Base-by-base conservation (phyloP, 2,888 invertebrate species). In the Nephrotoma appendiculata region DNA sequence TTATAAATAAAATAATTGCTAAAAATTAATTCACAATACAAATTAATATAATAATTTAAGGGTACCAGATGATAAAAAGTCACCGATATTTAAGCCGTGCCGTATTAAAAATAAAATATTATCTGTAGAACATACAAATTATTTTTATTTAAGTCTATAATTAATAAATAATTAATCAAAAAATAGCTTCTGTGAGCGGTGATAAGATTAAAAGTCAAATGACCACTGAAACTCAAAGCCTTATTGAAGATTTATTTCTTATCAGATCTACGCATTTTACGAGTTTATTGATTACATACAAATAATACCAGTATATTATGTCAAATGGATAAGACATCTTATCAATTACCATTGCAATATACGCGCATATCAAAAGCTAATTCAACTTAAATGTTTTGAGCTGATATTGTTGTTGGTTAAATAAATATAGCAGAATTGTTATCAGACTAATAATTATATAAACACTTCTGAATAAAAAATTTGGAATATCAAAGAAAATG, bases 401-500 rank as follows among this genome's bases (percentile, higher is more conserved):
- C 71, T 9, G 19, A 31, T 71, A 9, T 71, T 71, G 71, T 71
- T 71, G 71, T 19, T 71, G n/a, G 19, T 0, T 31, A 71, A 31
- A 31, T 71, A 71, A 19, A 71, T 71, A 71, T 71, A 71, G 31
- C 71, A 71, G 71, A 71, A 19, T 7, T 84, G 84, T 84, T 84
- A 84, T 84, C 84, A 42, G 15, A 6, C 15, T n/a, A n/a, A 41
- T 84, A 84, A 42, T 84, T 84, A n/a, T 84, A 42, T 84, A 84
- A 84, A 84, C 84, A 84, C 84, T 84, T 84, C 84, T 84, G 84
- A 84, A 84, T n/a, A 84, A 84, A 84, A n/a, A 84, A 84, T 15
- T 43, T 6, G 1, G n/a, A 84, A 15, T 42, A 43, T 84, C 43
- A 84, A 84, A 84, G 43, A 42, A 41, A 84, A n/a, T 42, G 5